Evolutionary conservation across 2,888 invertebrate species (phyloP).

Genomic region (Laothoe populi): DNA sequence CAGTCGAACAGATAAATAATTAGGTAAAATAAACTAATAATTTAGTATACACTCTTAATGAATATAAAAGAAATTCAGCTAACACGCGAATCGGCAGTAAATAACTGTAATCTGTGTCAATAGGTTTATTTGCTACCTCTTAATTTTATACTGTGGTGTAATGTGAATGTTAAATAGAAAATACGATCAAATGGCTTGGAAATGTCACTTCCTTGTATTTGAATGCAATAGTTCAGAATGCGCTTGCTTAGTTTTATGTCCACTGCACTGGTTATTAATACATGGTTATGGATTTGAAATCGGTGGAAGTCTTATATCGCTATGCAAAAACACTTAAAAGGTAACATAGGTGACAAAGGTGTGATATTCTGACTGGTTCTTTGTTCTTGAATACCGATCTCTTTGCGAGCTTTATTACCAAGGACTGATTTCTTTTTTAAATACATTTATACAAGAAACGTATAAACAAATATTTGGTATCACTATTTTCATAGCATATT

Average conservation of each 20-base stretch:
- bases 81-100: conserved; percentile 24
- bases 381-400: no score
- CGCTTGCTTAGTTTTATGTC: neutral
- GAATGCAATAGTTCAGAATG: neutral
- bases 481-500: no score
- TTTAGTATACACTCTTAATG: neutral
- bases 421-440: no score
- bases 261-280: neutral
- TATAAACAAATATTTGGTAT: no score
- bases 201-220: conserved; percentile 18
- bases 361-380: no score
- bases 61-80: conserved; percentile 9
- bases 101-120: conserved; percentile 33
- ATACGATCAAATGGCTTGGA: conserved; percentile 13
- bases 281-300: neutral
- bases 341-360: no score
- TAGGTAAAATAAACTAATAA: neutral
- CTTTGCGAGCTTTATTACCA: no score
- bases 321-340: neutral
- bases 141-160: conserved; percentile 31
- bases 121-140: conserved; percentile 30
- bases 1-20: neutral
- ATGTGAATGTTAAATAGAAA: conserved; percentile 27
- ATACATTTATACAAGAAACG: no score
- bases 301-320: neutral